These are phyloP conservation scores for Edolisoma coerulescens DNA, from an alignment of 2,113 vertebrate species.

Conservation along the genomic window DNA sequence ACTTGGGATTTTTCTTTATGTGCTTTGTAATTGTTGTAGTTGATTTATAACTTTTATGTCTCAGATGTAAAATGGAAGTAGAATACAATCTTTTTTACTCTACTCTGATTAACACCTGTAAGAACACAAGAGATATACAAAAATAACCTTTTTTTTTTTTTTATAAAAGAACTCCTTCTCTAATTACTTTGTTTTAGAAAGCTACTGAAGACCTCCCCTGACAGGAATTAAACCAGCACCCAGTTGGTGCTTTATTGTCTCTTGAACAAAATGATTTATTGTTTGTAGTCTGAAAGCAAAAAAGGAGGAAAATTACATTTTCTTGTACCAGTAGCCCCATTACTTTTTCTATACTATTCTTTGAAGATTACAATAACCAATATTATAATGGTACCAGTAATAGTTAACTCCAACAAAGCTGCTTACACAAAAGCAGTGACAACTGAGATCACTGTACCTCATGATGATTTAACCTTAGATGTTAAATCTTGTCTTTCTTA, in stretches of 20 bases:
- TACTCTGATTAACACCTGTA: slow-evolving; percentile 43
- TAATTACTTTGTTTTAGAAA: slow-evolving; percentile 72
- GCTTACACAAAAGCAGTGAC: slow-evolving; percentile 8
- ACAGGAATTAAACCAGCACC: slow-evolving; percentile 84
- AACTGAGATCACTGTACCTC: slow-evolving; percentile 2
- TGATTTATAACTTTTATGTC: slow-evolving; percentile 51
- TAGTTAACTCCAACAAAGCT: slow-evolving; percentile 43
- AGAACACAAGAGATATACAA: slow-evolving; percentile 47
- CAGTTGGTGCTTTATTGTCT: slow-evolving; percentile 86
- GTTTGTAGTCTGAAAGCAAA: slow-evolving; percentile 82
- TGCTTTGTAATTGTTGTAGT: slow-evolving; percentile 27
- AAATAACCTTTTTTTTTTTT: slow-evolving; percentile 46
- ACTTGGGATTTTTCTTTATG: slow-evolving; percentile 45
- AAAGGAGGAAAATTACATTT: slow-evolving; percentile 83
- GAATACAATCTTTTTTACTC: slow-evolving; percentile 36
- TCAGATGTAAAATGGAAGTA: slow-evolving; percentile 31
- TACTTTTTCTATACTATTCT: slow-evolving; percentile 60
- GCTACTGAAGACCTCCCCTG: slow-evolving; percentile 79
- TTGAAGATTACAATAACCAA: slow-evolving; percentile 48
- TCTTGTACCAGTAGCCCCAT: slow-evolving; percentile 70
- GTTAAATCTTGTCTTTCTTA: background rate
- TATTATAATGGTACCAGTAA: slow-evolving; percentile 20
- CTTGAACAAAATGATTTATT: slow-evolving; percentile 88
- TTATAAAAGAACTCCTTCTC: slow-evolving; percentile 36
- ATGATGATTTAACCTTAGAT: slow-evolving; percentile 7